Base-by-base conservation (phyloP, 2,113 vertebrate genomes). In the Echinops telfairi region DNA sequence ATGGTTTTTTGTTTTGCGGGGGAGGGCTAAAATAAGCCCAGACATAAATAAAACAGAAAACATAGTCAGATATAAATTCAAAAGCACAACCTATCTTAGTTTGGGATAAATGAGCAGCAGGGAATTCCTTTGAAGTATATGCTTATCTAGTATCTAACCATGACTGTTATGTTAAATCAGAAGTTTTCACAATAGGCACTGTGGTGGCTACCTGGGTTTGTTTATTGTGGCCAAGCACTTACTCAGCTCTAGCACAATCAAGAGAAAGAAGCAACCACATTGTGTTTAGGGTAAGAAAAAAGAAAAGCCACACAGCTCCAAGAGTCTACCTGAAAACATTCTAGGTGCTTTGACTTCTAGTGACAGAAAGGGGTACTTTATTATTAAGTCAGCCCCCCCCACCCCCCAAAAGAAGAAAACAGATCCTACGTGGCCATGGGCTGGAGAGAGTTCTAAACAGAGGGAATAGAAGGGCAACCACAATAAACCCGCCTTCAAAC, bases 1-100 rank as follows among this genome's bases (percentile, higher is more conserved):
- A 53, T 53, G 9, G 47, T 53, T 62, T 62, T 62, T 19, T 58
- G 19, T 6, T 83, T 83, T 80, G 19, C 8, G 57, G 40, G 71
- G 76, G 14, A 75, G 47, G 75, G 79, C 27, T n/a, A 86, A 86
- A 93, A 94, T 82, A 93, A 90, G 93, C 0, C 53, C 8, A 43
- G 2, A 31, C 23, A 38, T 0, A 94, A 95, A 95, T 0, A 94
- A 95, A 95, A 33, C 0, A 89, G 47, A 94, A 87, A 95, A 84
- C 71, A 17, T 36, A 7, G 79, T 27, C 2, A 4, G 3, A 47
- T 53, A 78, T 27, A 79, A 91, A 88, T n/a, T 89, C 58, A 94
- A 79, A 20, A 86, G 94, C 29, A 33, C 33, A 73, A 16, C 22
- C 17, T 47, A 57, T 71, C 53, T 82, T 77, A 36, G 36, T 87